Base-by-base conservation (phyloP, 1,140 invertebrate species). In the Drosophila ogumai region DNA sequence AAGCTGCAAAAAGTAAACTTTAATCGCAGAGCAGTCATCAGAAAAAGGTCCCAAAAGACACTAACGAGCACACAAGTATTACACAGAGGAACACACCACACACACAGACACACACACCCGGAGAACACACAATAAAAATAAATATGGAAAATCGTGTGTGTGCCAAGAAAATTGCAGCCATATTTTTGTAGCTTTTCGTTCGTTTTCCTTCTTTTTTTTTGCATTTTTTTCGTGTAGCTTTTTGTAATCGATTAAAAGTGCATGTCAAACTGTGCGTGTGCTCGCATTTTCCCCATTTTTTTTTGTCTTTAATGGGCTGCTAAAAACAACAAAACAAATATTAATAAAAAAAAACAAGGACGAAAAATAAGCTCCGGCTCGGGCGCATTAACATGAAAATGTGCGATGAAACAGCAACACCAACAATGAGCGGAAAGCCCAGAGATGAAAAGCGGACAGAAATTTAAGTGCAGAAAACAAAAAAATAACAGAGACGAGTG, bases 231-330 rank as follows among this genome's bases (percentile, higher is more conserved):
- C 54, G 34, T 68, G 71, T 36, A 41, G 68, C 68, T 52, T 59
- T 54, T 75, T 76, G 76, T 71, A 88, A 87, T 87, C 84, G 84
- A 87, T 87, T 87, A 88, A 88, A 77, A 87, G 84, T 87, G 84
- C 84, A 87, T 87, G 84, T 61, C 84, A 87, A 87, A 87, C 84
- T 88, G 84, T 84, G 84, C 85, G 85, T 87, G 84, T 58, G 80
- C 80, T 74, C 75, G 80, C 76, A 82, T 84, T 77, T 88, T 88
- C 67, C 72, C 65, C 74, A 69, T 60, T 76, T 82, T 76, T 88
- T 87, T 79, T 86, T 19, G n/a, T 25, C 22, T 50, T 50, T 88
- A 88, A 87, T 87, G 84, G 84, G 85, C 85, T 87, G 85, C 76
- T 84, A 87, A 88, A 88, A 88, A 80, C 69, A 69, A 74, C 59